A percentile compares a stretch with the other conserved stretches of the same genome.
These are phyloP conservation scores for Sphaeridia pumilis DNA, from an alignment of 2,888 invertebrate species.

Conservation along the genomic window DNA sequence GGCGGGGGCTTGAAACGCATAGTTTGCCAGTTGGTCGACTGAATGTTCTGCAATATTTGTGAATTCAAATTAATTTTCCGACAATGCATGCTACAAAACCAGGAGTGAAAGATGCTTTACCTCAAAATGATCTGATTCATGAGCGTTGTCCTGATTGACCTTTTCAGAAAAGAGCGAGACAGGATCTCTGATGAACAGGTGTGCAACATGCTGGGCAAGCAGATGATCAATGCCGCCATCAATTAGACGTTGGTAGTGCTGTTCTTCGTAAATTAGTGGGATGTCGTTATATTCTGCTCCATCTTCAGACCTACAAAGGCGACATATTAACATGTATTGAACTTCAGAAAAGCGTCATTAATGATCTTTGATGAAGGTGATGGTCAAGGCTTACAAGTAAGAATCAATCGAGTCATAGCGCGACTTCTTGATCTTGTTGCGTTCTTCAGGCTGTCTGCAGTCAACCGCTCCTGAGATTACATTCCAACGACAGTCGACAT, in stretches of 20 bases:
- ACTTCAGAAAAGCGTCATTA: too few species aligned
- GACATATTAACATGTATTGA: too few species aligned
- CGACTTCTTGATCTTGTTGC: constrained; percentile 65
- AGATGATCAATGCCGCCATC: constrained; percentile 85
- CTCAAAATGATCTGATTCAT: constrained; percentile 98
- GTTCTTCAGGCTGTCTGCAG: constrained; percentile 83
- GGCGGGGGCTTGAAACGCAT: constrained; percentile 99
- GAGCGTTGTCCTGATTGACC: constrained; percentile 79
- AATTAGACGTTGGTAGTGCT: constrained; percentile 66
- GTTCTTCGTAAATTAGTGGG: constrained; percentile 70
- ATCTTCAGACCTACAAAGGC: constrained; percentile 28
- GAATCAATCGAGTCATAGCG: constrained; percentile 96
- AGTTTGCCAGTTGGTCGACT: constrained; percentile 99
- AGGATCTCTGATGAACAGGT: constrained; percentile 94
- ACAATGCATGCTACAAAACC: too few species aligned
- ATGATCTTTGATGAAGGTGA: too few species aligned
- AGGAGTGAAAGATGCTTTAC: too few species aligned
- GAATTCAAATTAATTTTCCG: too few species aligned
- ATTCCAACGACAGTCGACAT: constrained; percentile 96
- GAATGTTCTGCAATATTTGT: constrained; percentile 97
- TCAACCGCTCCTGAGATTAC: constrained; percentile 93
- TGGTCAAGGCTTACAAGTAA: constrained; percentile 77
- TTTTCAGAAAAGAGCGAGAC: constrained; percentile 92
- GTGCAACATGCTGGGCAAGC: constrained; percentile 89
- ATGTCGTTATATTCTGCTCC: constrained; percentile 76